Evolutionary conservation across 1,140 invertebrate genomes (phyloP).

Genomic region (Neodiprion pinetum): DNA sequence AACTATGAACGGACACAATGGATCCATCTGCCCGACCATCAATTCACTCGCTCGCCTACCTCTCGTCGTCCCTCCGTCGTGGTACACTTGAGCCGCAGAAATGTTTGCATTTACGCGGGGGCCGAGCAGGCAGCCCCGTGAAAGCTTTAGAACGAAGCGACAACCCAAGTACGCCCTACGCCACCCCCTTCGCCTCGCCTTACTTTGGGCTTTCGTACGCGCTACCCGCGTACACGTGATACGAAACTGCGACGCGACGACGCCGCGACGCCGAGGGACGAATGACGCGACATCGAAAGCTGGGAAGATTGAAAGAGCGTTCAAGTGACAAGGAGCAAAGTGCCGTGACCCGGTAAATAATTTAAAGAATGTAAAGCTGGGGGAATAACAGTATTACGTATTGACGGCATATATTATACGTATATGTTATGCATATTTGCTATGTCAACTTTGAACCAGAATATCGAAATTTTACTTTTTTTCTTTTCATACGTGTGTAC

Average conservation of each 20-base stretch:
- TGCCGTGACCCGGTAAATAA: neutral
- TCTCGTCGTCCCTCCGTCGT: neutral
- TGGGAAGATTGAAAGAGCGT: conserved; percentile 23
- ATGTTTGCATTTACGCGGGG: conserved; percentile 52
- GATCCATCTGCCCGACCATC: conserved; percentile 43
- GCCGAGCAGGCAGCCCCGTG: conserved; percentile 31
- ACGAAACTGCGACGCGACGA: neutral
- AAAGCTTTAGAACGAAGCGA: conserved; percentile 48
- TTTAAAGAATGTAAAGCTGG: neutral
- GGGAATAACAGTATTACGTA: too few species aligned
- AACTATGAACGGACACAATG: conserved; percentile 48
- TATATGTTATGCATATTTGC: too few species aligned
- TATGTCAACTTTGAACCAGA: too few species aligned
- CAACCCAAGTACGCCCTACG: conserved; percentile 34
- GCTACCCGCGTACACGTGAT: neutral
- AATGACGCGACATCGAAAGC: conserved; percentile 10
- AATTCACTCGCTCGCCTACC: neutral
- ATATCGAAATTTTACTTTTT: too few species aligned
- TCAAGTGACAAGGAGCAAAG: neutral
- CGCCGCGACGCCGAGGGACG: neutral
- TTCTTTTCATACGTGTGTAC: too few species aligned
- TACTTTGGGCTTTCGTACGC: neutral
- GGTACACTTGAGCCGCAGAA: conserved; percentile 42
- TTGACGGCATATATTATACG: too few species aligned
- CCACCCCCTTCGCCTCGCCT: neutral